Evolutionary conservation across 1,140 invertebrate genomes (phyloP).

Genomic region (Tetranychus cinnabarinus): DNA sequence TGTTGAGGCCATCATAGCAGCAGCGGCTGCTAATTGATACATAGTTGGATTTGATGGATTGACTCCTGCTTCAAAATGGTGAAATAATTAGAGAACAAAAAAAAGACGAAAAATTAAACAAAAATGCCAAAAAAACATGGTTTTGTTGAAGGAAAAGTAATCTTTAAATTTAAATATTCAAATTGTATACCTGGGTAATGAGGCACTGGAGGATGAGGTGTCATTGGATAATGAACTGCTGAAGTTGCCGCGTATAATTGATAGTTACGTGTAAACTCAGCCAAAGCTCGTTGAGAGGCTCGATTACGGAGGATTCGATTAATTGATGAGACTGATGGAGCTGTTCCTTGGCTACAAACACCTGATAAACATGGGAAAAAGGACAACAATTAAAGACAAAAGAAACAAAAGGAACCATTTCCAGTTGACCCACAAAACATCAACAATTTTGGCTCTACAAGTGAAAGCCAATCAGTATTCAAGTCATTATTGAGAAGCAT

Average conservation of each 20-base stretch:
- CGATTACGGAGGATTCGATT: slow-evolving; percentile 65
- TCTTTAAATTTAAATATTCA: neutral
- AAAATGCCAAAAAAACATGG: too few relatives aligned
- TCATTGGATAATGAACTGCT: slow-evolving; percentile 17
- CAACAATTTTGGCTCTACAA: too few relatives aligned
- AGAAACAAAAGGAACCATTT: too few relatives aligned
- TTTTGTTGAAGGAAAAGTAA: neutral
- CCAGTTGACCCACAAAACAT: too few relatives aligned
- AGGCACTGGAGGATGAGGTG: slow-evolving; percentile 1
- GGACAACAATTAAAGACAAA: too few relatives aligned
- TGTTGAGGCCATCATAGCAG: neutral
- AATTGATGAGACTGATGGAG: slow-evolving; percentile 70
- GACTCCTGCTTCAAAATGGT: neutral
- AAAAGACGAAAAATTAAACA: too few relatives aligned
- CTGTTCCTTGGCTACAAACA: slow-evolving; percentile 66
- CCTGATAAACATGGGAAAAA: slow-evolving; percentile 22
- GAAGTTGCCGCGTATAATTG: slow-evolving; percentile 66
- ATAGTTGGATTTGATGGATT: neutral
- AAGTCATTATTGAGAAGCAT: too few relatives aligned
- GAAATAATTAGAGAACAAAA: too few relatives aligned
- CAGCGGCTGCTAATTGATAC: neutral
- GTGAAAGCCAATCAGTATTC: too few relatives aligned
- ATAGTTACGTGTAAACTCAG: slow-evolving; percentile 54
- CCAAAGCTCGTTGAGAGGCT: slow-evolving; percentile 71
- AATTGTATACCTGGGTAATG: slow-evolving; percentile 3